These are phyloP conservation scores for Neodiprion pinetum DNA, from an alignment of 1,140 invertebrate species.

Conservation along the genomic window DNA sequence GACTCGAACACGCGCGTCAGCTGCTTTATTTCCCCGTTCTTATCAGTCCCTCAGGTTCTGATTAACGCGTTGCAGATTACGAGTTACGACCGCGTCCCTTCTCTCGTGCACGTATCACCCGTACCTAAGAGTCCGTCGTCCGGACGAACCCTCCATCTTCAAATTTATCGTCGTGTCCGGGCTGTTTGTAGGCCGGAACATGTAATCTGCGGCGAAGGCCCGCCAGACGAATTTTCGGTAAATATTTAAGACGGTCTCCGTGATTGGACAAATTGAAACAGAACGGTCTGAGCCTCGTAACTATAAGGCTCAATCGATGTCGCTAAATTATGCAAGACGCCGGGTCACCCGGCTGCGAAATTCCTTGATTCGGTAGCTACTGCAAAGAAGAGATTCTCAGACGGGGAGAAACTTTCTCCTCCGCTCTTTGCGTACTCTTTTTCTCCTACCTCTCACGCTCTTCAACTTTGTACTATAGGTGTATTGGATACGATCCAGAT, in stretches of 20 bases:
- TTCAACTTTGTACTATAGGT: too few species aligned
- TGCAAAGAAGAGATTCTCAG: too few species aligned
- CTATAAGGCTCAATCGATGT: neutral
- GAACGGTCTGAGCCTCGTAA: neutral
- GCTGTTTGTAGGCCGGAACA: neutral
- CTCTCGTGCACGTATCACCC: neutral
- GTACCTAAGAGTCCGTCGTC: neutral
- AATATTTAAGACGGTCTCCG: constrained; percentile 7
- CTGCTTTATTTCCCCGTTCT: too few species aligned
- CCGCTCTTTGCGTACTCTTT: too few species aligned
- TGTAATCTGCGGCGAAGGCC: neutral
- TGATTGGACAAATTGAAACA: constrained; percentile 5
- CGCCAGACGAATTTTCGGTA: neutral
- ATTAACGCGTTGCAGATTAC: neutral
- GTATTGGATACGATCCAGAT: too few species aligned
- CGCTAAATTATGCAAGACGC: neutral
- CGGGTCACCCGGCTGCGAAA: too few species aligned
- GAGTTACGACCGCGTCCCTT: neutral
- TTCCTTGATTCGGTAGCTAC: too few species aligned
- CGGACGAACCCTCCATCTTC: neutral
- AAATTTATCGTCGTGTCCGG: neutral
- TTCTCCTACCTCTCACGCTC: too few species aligned
- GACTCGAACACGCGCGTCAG: too few species aligned
- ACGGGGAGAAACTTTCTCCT: too few species aligned
- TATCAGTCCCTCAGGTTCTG: too few species aligned